A percentile compares a stretch with the other conserved stretches of the same genome.
Conservation (phyloP, 2,113 vertebrate genomes). For the Artemisiospiza belli region DNA sequence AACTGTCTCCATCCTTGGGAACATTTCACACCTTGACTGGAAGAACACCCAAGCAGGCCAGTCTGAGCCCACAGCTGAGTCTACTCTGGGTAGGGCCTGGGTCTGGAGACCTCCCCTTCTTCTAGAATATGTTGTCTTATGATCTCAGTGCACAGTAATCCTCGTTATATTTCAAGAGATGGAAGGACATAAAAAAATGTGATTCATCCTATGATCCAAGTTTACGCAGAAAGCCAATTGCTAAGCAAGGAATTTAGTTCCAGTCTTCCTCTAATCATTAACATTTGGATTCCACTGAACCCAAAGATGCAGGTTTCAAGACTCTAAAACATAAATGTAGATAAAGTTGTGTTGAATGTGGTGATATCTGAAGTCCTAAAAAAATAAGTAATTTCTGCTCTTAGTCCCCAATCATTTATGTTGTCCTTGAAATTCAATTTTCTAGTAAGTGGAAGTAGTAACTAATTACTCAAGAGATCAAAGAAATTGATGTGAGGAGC, state of each 20-base stretch:
- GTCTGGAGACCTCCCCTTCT: not conserved
- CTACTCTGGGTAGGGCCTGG: not conserved
- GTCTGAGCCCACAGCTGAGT: not conserved
- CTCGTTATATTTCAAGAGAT: not conserved
- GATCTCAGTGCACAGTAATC: not conserved
- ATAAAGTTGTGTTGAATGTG: not conserved
- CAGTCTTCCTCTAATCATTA: not conserved
- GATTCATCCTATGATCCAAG: not conserved
- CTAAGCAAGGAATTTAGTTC: not conserved
- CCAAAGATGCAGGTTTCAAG: not conserved
- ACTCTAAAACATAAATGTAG: not conserved
- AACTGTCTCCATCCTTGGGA: not conserved
- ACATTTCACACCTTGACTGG: accelerated
- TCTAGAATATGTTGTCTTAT: not conserved
- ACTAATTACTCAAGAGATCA: not conserved
- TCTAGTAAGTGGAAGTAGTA: not conserved
- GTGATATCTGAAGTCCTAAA: not conserved
- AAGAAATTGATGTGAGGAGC: not conserved
- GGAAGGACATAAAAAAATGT: not conserved
- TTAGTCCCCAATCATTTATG: not conserved
- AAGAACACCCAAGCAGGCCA: not conserved
- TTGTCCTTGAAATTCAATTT: not conserved
- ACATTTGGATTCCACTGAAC: not conserved
- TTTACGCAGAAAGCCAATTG: not conserved
- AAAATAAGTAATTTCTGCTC: not conserved